Base-by-base conservation (phyloP, 2,797 vertebrate genomes). In the Rhyacichthys aspro region DNA sequence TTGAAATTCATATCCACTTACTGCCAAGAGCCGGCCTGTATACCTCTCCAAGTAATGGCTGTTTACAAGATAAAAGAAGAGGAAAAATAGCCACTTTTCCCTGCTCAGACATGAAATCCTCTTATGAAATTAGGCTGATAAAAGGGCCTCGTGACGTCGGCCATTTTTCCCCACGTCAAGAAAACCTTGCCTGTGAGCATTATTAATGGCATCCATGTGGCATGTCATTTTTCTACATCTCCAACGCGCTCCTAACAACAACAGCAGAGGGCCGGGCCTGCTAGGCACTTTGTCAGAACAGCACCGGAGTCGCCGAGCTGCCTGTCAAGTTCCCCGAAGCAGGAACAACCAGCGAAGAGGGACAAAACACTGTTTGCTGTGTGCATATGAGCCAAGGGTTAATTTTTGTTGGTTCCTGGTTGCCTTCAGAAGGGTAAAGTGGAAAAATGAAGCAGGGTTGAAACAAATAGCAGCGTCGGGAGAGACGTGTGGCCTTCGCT, bases 401-500 rank as follows among this genome's bases (percentile, higher is more conserved):
- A 84, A 91, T 89, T 88, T 86, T 74, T 78, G 85, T 89, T 74
- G 85, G 82, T 84, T 87, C 76, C 83, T 74, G 49, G 65, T 87
- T 86, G 87, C 84, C 78, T 90, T 90, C 78, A 56, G 71, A 85
- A 77, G 70, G 82, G 83, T 70, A 86, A 79, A 76, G 70, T 73
- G 83, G 74, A 83, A 87, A 91, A 91, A 90, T 85, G 86, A 90
- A 84, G 77, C 84, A 33, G 75, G 83, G 86, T 75, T 91, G 91
- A 93, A 93, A 94, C 90, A 94, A 95, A 94, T 90, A 90, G 90
- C 90, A 80, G 88, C 88, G 74, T 90, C 85, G 83, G 82, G 89
- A 93, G 89, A 89, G 91, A 92, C 87, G 89, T 89, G 90, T 79
- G 92, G 94, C 93, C 94, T 95, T 94, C 91, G 83, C 90, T 93